A percentile compares a stretch with the other conserved stretches of the same genome.
Evolutionary conservation across 2,113 vertebrate species (phyloP).

Genomic region (Zosterops lateralis): DNA sequence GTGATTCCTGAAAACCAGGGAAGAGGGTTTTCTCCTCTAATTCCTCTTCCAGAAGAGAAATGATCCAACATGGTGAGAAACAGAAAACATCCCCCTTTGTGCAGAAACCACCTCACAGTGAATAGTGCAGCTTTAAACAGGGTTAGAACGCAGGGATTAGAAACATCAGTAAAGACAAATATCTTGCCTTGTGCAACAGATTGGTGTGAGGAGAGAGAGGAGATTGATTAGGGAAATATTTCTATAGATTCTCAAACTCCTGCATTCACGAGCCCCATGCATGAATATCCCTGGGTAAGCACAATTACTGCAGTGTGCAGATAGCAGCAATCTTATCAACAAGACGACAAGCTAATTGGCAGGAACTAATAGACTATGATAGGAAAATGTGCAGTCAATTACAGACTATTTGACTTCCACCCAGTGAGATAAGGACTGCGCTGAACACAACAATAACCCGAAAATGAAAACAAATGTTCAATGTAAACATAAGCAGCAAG

Average conservation of each 20-base stretch:
- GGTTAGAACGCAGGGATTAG: neutral
- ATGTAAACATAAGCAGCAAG: neutral
- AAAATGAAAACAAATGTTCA: conserved; percentile 35
- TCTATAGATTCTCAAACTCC: neutral
- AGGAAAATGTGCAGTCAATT: neutral
- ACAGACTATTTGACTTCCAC: neutral
- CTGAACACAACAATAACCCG: neutral
- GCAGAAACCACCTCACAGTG: neutral
- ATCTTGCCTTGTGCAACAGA: neutral
- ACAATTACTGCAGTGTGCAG: neutral
- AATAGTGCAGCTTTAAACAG: neutral
- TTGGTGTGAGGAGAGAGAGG: neutral
- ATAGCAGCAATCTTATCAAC: conserved; percentile 1
- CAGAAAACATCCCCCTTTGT: accelerated
- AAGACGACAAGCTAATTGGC: neutral
- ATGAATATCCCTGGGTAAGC: neutral
- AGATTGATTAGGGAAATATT: neutral
- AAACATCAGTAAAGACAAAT: neutral
- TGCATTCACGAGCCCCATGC: neutral
- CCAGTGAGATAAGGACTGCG: neutral
- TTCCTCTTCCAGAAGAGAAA: neutral
- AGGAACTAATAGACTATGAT: neutral
- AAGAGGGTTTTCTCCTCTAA: neutral
- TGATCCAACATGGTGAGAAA: accelerated
- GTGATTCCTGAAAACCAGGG: neutral